These are phyloP conservation scores for Zosterops pallidus DNA, from an alignment of 2,113 vertebrate species.

Conservation along the genomic window DNA sequence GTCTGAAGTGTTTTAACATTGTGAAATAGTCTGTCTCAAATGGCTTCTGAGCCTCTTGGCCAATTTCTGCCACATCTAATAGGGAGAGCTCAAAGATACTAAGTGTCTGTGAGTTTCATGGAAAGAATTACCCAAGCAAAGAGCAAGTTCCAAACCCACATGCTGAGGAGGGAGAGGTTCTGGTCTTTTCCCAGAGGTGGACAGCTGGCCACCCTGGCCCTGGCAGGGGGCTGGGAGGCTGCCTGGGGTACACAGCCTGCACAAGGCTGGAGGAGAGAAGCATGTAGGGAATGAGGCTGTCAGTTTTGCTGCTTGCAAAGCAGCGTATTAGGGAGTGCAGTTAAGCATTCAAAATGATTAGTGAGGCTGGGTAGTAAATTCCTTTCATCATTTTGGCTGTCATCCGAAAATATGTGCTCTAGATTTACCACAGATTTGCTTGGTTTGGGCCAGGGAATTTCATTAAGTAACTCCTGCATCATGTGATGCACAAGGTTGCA, in stretches of 20 bases:
- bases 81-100: not conserved
- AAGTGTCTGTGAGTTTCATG: not conserved
- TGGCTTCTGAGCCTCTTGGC: not conserved
- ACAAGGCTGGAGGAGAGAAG: not conserved
- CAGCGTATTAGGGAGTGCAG: not conserved
- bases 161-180: not conserved
- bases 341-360: constrained; percentile 49
- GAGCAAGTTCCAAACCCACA: not conserved
- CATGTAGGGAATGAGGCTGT: not conserved
- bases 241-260: not conserved
- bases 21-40: not conserved
- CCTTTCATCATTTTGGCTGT: constrained; percentile 63
- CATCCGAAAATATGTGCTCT: constrained; percentile 52
- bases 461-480: constrained; percentile 54
- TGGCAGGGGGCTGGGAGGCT: not conserved
- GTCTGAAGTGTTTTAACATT: not conserved
- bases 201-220: not conserved
- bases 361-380: constrained; percentile 40
- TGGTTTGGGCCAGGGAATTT: constrained; percentile 50
- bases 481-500: constrained; percentile 42
- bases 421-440: constrained; percentile 55
- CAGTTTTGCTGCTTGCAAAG: not conserved
- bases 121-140: not conserved
- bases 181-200: not conserved
- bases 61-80: not conserved